phyloP scores from a whole-genome alignment of 2,888 invertebrate genomes.

The Quadriops clusia region DNA sequence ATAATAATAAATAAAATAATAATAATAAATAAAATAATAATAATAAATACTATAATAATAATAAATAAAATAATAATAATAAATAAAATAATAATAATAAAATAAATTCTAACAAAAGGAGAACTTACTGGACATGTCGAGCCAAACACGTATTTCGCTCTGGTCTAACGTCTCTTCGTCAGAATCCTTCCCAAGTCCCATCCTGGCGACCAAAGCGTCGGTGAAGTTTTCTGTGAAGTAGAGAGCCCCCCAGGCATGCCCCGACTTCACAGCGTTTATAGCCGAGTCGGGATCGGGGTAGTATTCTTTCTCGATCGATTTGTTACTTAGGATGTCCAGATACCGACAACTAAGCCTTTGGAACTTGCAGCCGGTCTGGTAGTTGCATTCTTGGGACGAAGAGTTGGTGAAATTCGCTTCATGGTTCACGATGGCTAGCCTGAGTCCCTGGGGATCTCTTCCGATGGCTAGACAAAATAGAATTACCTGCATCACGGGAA shows the following conservation, averaged over 20 bases:
- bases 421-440: conserved; percentile 70
- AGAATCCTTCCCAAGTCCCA: conserved; percentile 67
- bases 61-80: no score
- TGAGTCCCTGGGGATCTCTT: conserved; percentile 70
- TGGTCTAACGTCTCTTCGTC: conserved; percentile 79
- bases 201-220: conserved; percentile 68
- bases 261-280: conserved; percentile 57
- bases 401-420: conserved; percentile 43
- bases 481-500: conserved; percentile 88
- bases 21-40: no score
- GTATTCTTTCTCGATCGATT: conserved; percentile 58
- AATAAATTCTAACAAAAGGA: not conserved
- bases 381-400: conserved; percentile 38
- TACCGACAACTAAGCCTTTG: conserved; percentile 67
- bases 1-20: no score
- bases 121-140: conserved; percentile 77
- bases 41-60: no score
- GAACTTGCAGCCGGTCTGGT: conserved; percentile 56
- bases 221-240: conserved; percentile 86
- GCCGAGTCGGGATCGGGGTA: conserved; percentile 57
- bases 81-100: no score
- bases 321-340: conserved; percentile 58
- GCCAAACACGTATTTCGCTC: conserved; percentile 79
- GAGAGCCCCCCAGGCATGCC: conserved; percentile 80
- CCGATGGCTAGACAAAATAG: conserved; percentile 89